A percentile compares a stretch with the other conserved stretches of the same genome.
phyloP scores from a whole-genome alignment of 2,888 invertebrate species.

The Caenorhabditis sp. region DNA sequence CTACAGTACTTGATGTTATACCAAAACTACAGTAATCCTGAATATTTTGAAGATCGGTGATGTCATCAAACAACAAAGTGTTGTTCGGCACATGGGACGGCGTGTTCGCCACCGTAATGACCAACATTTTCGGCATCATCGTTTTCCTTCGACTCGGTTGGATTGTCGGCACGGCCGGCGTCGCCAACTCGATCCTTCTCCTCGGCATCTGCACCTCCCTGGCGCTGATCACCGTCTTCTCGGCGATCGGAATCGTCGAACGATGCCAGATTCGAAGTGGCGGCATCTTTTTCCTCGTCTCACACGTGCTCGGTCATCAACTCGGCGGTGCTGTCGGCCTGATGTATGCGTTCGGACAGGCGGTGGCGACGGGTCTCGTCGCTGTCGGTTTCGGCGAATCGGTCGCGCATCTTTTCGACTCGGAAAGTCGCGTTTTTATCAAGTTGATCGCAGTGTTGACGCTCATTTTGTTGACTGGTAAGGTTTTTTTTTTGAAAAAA shows the following conservation, averaged over 20 bases:
- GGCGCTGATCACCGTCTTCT: slow-evolving; percentile 88
- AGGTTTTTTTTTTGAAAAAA: too few species aligned
- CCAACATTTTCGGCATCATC: slow-evolving; percentile 96
- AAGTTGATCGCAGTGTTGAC: slow-evolving; percentile 87
- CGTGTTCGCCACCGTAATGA: slow-evolving; percentile 94
- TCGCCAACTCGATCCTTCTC: slow-evolving; percentile 73
- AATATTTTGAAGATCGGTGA: slow-evolving; percentile 81
- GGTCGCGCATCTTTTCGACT: slow-evolving; percentile 83
- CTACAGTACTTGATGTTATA: too few species aligned
- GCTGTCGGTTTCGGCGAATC: slow-evolving; percentile 96
- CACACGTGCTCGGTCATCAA: slow-evolving; percentile 90
- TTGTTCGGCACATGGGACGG: slow-evolving; percentile 98
- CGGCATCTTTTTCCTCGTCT: slow-evolving; percentile 93
- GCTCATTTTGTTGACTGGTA: slow-evolving; percentile 78
- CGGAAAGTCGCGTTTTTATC: slow-evolving; percentile 80
- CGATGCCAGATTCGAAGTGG: slow-evolving; percentile 80
- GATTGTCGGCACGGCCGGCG: slow-evolving; percentile 81
- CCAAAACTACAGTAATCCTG: too few species aligned
- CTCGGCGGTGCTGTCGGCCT: slow-evolving; percentile 91
- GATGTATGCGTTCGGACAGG: slow-evolving; percentile 94
- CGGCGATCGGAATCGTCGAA: slow-evolving; percentile 95
- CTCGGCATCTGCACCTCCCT: slow-evolving; percentile 79
- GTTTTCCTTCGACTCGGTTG: slow-evolving; percentile 94
- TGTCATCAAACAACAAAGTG: slow-evolving; percentile 87
- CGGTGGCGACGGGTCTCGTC: slow-evolving; percentile 93